Percentiles rank a stretch among this genome's conserved stretches.
phyloP scores from a whole-genome alignment of 2,888 invertebrate species.

The Habroteleia sp. region DNA sequence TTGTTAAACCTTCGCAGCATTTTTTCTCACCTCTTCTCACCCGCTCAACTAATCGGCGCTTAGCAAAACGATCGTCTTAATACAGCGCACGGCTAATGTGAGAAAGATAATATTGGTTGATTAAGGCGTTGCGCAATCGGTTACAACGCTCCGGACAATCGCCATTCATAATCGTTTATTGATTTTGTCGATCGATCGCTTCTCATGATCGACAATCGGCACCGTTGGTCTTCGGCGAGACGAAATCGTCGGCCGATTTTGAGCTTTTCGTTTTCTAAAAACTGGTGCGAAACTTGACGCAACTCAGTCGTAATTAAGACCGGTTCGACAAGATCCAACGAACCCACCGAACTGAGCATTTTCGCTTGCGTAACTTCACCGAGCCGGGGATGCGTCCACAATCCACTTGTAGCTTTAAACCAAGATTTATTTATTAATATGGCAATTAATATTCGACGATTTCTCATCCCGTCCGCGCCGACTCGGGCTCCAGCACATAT shows the following conservation, averaged over 20 bases:
- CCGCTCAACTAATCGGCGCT: conserved; percentile 46
- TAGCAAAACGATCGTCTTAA: conserved; percentile 52
- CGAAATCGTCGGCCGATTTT: not conserved
- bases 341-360: conserved; percentile 64
- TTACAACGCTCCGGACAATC: not conserved
- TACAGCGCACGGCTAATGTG: conserved; percentile 41
- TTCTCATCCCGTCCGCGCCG: conserved; percentile 26
- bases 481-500: not conserved
- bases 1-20: conserved; percentile 32
- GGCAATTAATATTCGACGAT: conserved; percentile 55
- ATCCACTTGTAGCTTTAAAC: conserved; percentile 30
- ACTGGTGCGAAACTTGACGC: conserved; percentile 47
- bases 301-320: conserved; percentile 71
- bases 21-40: conserved; percentile 51
- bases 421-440: conserved; percentile 56
- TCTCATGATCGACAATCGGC: no score
- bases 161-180: conserved; percentile 6
- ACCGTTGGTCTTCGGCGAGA: no score
- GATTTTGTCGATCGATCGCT: not conserved
- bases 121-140: conserved; percentile 55
- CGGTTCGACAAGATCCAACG: conserved; percentile 70
- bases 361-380: conserved; percentile 68
- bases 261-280: conserved; percentile 37
- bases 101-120: conserved; percentile 61
- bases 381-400: conserved; percentile 66